Base-by-base conservation (phyloP, 2,888 invertebrate genomes). In the Euphydryas editha region DNA sequence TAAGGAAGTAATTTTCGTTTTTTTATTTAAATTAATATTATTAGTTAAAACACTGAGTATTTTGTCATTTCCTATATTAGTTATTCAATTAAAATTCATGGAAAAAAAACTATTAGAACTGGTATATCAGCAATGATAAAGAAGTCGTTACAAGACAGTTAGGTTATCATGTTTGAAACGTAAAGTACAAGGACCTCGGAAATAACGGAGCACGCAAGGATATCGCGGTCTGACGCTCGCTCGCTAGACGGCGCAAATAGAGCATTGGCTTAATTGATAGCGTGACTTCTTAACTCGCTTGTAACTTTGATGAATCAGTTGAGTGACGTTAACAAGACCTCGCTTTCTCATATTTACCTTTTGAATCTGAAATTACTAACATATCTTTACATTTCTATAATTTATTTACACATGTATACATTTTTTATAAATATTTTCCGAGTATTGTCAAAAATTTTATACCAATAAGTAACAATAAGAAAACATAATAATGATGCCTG, bases 221-320 rank as follows among this genome's bases (percentile, higher is more conserved):
- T 56, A 37, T 39, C 57, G 62, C 62, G 62, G 62, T 57, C 39
- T 57, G 21, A 44, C 47, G 39, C 47, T 56, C 51, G 51, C 51
- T 57, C 56, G 60, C 57, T 60, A 39, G 39, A 30, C 24, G 60
- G 62, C 44, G 59, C 62, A 62, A 62, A 67, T 67, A 62, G 60
- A 65, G 64, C 57, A 58, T 60, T 65, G 42, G 56, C 42, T 61
- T 63, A 61, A 71, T 71, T 67, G 64, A 71, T 71, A 64, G 71
- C 71, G 61, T 69, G 69, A 71, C 70, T 69, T 66, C 64, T 68
- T 63, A 70, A 68, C 60, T 65, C 56, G 65, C 62, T 65, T 62
- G 44, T 58, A 62, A 68, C 68, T 68, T 70, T 70, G 65, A 68
- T 70, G 68, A 68, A 59, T 56, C 66, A 59, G 60, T 56, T 55